These are phyloP conservation scores for human DNA, from an alignment of 2,113 vertebrate species.

Conservation along the genomic window GRCh38 chr6:75892001-75892500, in stretches of 20 bases:
- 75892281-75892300: background rate
- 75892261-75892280: rapidly evolving
- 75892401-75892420: background rate
- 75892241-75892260: background rate
- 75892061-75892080: background rate
- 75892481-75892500: background rate
- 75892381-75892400: background rate
- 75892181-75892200: background rate
- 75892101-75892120: background rate
- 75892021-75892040: background rate
- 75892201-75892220: background rate
- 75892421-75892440: background rate
- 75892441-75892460: background rate
- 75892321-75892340: background rate
- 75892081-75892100: background rate
- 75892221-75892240: background rate
- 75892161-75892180: background rate
- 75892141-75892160: background rate
- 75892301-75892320: background rate
- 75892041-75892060: background rate
- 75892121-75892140: background rate
- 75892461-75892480: background rate
- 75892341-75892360: background rate
- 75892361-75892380: background rate
- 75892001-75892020: background rate